Conservation (phyloP, 2,888 invertebrate genomes). For the Machimus atricapillus region DNA sequence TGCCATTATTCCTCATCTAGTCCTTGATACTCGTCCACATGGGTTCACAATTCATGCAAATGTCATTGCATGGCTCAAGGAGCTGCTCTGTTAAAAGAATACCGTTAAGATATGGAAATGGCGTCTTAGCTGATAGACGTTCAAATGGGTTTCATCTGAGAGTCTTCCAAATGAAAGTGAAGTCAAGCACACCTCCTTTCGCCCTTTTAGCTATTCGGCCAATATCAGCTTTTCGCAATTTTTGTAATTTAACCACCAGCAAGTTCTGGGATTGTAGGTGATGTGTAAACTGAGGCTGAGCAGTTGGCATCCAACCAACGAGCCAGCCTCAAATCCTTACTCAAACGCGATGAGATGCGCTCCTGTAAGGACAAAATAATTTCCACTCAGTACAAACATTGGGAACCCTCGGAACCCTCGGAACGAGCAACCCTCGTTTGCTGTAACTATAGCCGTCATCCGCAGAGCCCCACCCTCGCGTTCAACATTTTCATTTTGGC, state of each 20-base stretch:
- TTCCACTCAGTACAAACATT: slow-evolving; percentile 36
- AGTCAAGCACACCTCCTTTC: slow-evolving; percentile 45
- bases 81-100: slow-evolving; percentile 15
- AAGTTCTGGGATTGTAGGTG: background rate
- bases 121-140: slow-evolving; percentile 6
- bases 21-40: slow-evolving; percentile 41
- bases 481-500: slow-evolving; percentile 40
- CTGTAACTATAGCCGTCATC: slow-evolving; percentile 19
- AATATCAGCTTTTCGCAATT: slow-evolving; percentile 23
- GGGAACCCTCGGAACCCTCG: background rate
- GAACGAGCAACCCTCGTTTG: background rate
- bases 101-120: slow-evolving; percentile 43
- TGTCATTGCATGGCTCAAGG: slow-evolving; percentile 35
- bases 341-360: slow-evolving; percentile 21
- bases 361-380: slow-evolving; percentile 38
- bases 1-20: slow-evolving; percentile 21
- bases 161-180: slow-evolving; percentile 43
- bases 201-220: slow-evolving; percentile 41
- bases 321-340: background rate
- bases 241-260: slow-evolving; percentile 25
- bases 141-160: slow-evolving; percentile 21
- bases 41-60: slow-evolving; percentile 47
- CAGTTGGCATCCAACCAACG: slow-evolving; percentile 5
- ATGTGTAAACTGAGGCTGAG: background rate
- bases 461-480: background rate